Conservation (phyloP, 2,888 invertebrate genomes). For the Phalera bucephala region DNA sequence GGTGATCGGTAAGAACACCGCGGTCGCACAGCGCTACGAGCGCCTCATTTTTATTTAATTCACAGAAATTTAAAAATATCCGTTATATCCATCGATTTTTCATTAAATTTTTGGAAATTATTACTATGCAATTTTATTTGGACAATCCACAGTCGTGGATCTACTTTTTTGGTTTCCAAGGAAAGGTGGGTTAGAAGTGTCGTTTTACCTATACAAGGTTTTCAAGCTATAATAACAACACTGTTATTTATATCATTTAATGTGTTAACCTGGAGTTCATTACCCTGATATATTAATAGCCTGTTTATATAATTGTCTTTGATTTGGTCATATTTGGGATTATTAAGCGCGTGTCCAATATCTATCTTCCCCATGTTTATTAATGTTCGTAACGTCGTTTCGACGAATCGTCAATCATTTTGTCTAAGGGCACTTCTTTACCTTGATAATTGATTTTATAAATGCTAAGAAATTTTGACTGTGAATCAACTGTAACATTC, state of each 20-base stretch:
- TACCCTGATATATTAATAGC: constrained; percentile 17
- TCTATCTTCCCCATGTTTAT: constrained; percentile 34
- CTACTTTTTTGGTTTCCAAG: constrained; percentile 31
- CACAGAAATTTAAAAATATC: constrained; percentile 31
- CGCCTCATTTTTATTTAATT: too few relatives aligned
- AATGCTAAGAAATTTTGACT: constrained; percentile 25
- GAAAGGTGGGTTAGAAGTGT: constrained; percentile 40
- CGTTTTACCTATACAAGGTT: constrained; percentile 42
- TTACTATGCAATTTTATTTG: constrained; percentile 34
- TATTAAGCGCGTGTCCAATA: constrained; percentile 31
- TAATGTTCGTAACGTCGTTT: constrained; percentile 28
- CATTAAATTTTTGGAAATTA: constrained; percentile 29
- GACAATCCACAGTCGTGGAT: constrained; percentile 38
- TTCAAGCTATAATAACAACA: constrained; percentile 33
- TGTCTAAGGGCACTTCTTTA: constrained; percentile 22
- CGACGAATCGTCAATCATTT: constrained; percentile 26
- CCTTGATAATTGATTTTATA: constrained; percentile 36
- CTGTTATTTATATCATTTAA: constrained; percentile 34
- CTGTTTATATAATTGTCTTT: constrained; percentile 35
- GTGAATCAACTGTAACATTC: constrained; percentile 29
- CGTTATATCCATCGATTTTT: constrained; percentile 14
- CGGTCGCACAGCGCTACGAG: too few relatives aligned
- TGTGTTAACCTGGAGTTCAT: constrained; percentile 27
- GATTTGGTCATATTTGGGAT: constrained; percentile 32
- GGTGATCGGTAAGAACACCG: too few relatives aligned